Percentiles rank a stretch among this genome's conserved stretches.
Conservation (phyloP, 1,140 invertebrate species). For the Trialeurodes vaporariorum region DNA sequence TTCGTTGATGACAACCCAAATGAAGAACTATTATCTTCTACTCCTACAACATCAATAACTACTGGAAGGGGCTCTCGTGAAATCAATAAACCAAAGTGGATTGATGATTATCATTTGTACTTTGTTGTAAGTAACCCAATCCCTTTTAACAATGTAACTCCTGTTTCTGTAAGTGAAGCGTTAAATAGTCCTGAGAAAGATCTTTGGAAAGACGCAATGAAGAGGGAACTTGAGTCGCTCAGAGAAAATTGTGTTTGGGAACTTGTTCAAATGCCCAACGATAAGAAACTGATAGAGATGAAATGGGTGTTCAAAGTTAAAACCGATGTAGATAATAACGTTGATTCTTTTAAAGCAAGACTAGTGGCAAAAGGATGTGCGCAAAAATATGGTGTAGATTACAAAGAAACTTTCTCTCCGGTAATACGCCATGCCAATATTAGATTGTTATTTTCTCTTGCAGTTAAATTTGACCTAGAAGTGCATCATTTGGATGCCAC, state of each 20-base stretch:
- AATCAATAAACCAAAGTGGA: too few species aligned
- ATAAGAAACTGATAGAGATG: slow-evolving; percentile 27
- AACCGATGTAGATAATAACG: too few species aligned
- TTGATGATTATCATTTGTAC: too few species aligned
- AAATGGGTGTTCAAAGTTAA: slow-evolving; percentile 23
- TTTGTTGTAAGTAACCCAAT: too few species aligned
- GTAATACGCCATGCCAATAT: slow-evolving; percentile 29
- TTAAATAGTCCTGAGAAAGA: too few species aligned
- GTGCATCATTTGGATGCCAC: slow-evolving; percentile 31
- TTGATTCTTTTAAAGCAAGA: slow-evolving; percentile 31
- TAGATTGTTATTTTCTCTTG: slow-evolving; percentile 30
- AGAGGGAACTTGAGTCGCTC: slow-evolving; percentile 20
- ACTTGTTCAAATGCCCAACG: slow-evolving; percentile 25
- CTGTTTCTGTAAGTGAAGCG: too few species aligned
- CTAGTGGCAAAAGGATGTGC: slow-evolving; percentile 36
- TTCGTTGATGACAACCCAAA: too few species aligned
- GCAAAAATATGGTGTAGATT: slow-evolving; percentile 30
- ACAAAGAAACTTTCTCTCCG: slow-evolving; percentile 31
- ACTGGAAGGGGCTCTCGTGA: too few species aligned
- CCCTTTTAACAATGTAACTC: too few species aligned
- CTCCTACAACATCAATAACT: too few species aligned
- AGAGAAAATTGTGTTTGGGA: slow-evolving; percentile 29
- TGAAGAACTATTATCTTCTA: too few species aligned
- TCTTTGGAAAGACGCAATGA: slow-evolving; percentile 20
- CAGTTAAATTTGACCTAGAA: slow-evolving; percentile 26